phyloP scores from a whole-genome alignment of 2,888 invertebrate species.

The Rambutsinella grinnellia region DNA sequence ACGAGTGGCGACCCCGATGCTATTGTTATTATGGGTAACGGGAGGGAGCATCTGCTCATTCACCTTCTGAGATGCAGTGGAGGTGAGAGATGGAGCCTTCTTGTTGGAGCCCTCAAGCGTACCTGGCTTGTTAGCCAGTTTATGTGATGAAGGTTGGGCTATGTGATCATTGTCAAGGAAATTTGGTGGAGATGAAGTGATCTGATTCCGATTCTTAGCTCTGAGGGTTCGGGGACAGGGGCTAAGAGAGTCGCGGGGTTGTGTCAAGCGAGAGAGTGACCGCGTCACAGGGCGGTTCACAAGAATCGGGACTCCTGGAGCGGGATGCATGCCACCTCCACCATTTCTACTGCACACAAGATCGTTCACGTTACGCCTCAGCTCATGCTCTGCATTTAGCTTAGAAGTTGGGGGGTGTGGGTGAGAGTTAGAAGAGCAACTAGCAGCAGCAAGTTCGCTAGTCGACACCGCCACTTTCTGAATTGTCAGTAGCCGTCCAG shows the following conservation, averaged over 20 bases:
- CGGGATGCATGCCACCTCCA: slow-evolving; percentile 47
- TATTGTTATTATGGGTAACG: slow-evolving; percentile 41
- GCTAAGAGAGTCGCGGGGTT: slow-evolving; percentile 61
- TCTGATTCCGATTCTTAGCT: slow-evolving; percentile 60
- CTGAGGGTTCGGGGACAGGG: slow-evolving; percentile 63
- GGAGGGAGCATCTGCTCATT: slow-evolving; percentile 37
- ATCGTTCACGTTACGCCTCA: slow-evolving; percentile 62
- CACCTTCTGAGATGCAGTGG: slow-evolving; percentile 18
- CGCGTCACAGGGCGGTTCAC: slow-evolving; percentile 65
- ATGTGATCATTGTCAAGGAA: slow-evolving; percentile 28
- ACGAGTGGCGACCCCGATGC: slow-evolving; percentile 30
- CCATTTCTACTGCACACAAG: slow-evolving; percentile 65
- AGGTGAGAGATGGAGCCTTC: slow-evolving; percentile 27
- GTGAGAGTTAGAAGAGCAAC: slow-evolving; percentile 45
- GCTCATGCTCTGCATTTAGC: slow-evolving; percentile 55
- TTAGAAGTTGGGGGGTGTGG: slow-evolving; percentile 42
- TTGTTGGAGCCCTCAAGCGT: slow-evolving; percentile 14
- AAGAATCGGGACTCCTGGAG: neutral
- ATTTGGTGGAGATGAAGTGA: slow-evolving; percentile 42
- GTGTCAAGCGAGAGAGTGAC: slow-evolving; percentile 62
- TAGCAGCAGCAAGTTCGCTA: slow-evolving; percentile 60
- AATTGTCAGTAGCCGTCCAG: slow-evolving; percentile 66
- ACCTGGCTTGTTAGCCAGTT: slow-evolving; percentile 29
- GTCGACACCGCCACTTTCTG: slow-evolving; percentile 65
- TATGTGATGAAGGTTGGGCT: slow-evolving; percentile 15